These are phyloP conservation scores for Synanthedon vespiformis DNA, from an alignment of 2,888 invertebrate genomes.

Conservation along the genomic window DNA sequence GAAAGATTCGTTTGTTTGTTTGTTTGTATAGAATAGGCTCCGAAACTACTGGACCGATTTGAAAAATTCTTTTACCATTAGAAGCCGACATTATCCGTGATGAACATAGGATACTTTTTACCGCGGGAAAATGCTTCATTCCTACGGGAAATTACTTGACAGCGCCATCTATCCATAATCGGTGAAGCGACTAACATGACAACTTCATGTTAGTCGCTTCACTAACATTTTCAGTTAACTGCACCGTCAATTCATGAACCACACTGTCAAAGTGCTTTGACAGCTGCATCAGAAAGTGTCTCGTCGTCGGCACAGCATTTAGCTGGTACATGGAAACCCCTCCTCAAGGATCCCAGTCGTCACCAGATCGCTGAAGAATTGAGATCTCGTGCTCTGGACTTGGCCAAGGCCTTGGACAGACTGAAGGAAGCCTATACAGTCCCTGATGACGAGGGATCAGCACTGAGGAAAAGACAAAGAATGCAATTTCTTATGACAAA, in stretches of 20 bases:
- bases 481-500: neutral
- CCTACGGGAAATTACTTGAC: too few relatives aligned
- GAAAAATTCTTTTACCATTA: too few relatives aligned
- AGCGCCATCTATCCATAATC: too few relatives aligned
- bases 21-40: too few relatives aligned
- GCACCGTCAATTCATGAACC: slow-evolving; percentile 42
- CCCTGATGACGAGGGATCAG: slow-evolving; percentile 5
- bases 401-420: slow-evolving; percentile 34
- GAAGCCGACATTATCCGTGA: too few relatives aligned
- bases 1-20: too few relatives aligned
- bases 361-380: slow-evolving; percentile 18
- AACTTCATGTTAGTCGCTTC: too few relatives aligned
- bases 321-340: slow-evolving; percentile 22
- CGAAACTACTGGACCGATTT: too few relatives aligned
- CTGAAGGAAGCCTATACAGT: slow-evolving; percentile 25
- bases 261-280: slow-evolving; percentile 47
- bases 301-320: slow-evolving; percentile 26
- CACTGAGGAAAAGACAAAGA: neutral
- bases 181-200: too few relatives aligned
- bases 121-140: too few relatives aligned
- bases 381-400: slow-evolving; percentile 17
- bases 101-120: too few relatives aligned
- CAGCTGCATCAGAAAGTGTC: slow-evolving; percentile 31
- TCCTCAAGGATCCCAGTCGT: slow-evolving; percentile 21
- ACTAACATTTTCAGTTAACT: too few relatives aligned